phyloP scores from a whole-genome alignment of 2,797 vertebrate genomes.

The Microcaecilia unicolor region DNA sequence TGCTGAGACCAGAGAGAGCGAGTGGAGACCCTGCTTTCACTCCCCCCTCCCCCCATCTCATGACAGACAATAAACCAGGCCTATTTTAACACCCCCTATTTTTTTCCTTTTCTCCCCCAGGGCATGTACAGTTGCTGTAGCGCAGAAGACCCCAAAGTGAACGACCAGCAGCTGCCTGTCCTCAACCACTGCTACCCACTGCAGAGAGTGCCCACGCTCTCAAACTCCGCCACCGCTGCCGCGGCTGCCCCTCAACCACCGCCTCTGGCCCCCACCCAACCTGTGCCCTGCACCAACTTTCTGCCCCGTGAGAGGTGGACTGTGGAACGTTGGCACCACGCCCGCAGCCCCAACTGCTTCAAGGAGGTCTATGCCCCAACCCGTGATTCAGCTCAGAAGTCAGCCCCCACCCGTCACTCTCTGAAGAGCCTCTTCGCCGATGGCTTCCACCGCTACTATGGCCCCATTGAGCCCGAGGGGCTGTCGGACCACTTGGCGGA shows the following conservation, averaged over 20 bases:
- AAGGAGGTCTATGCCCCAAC: slow-evolving; percentile 21
- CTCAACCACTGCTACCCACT: slow-evolving; percentile 65
- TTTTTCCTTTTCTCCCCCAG: slow-evolving; percentile 35
- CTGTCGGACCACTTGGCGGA: slow-evolving; percentile 58
- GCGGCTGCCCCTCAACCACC: too few relatives aligned
- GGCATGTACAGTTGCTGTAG: slow-evolving; percentile 94
- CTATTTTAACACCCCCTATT: too few relatives aligned
- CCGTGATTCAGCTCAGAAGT: slow-evolving; percentile 16
- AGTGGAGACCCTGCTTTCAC: neutral
- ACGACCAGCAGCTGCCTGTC: slow-evolving; percentile 59
- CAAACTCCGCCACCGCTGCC: slow-evolving; percentile 56
- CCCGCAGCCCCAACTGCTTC: slow-evolving; percentile 28
- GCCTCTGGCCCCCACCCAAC: slow-evolving; percentile 53
- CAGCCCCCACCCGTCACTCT: slow-evolving; percentile 18
- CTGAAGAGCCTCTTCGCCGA: slow-evolving; percentile 59
- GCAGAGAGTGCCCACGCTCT: slow-evolving; percentile 57
- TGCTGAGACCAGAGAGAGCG: neutral
- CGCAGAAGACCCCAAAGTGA: slow-evolving; percentile 66
- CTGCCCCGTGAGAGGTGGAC: slow-evolving; percentile 72
- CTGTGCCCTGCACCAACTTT: slow-evolving; percentile 72
- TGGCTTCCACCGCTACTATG: slow-evolving; percentile 86
- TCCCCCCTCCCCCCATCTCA: too few relatives aligned
- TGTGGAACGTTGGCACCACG: slow-evolving; percentile 75
- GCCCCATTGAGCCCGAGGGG: slow-evolving; percentile 87
- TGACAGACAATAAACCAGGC: too few relatives aligned